These are phyloP conservation scores for Brachyptera risi DNA, from an alignment of 2,888 invertebrate species.

Conservation along the genomic window DNA sequence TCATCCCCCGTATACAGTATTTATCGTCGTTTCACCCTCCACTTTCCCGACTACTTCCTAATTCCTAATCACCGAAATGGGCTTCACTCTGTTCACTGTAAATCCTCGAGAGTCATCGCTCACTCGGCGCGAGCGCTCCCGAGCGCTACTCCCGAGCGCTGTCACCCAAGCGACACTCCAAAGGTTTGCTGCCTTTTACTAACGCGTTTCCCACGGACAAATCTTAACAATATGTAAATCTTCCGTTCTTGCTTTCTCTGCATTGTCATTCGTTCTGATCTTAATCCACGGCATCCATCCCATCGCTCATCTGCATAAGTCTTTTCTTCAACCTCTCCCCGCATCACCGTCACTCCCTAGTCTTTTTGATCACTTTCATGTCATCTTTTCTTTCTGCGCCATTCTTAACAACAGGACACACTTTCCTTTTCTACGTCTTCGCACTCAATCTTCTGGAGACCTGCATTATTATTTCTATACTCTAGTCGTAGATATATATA, in stretches of 20 bases:
- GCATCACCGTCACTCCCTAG: not conserved
- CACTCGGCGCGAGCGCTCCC: not conserved
- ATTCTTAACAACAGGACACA: not conserved
- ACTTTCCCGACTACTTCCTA: slow-evolving; percentile 21
- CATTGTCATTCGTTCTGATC: slow-evolving; percentile 18
- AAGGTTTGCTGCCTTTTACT: not conserved
- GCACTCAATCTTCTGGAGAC: too few relatives aligned
- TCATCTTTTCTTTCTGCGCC: not conserved
- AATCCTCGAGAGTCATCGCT: slow-evolving; percentile 22
- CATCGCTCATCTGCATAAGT: slow-evolving; percentile 20
- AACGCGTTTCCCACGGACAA: not conserved
- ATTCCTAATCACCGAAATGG: slow-evolving; percentile 27
- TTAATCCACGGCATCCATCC: slow-evolving; percentile 17
- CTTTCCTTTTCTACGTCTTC: too few relatives aligned
- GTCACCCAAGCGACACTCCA: not conserved
- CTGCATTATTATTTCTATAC: too few relatives aligned
- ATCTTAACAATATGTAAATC: slow-evolving; percentile 9
- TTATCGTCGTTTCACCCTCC: slow-evolving; percentile 12
- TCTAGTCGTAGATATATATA: too few relatives aligned
- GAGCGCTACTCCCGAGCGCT: slow-evolving; percentile 1
- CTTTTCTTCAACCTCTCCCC: not conserved
- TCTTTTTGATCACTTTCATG: too few relatives aligned
- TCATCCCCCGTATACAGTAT: slow-evolving; percentile 9
- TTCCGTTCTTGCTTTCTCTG: slow-evolving; percentile 4
- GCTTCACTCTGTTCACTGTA: slow-evolving; percentile 18